Conservation (phyloP, 2,113 vertebrate species). For the Thinocorus orbignyianus region DNA sequence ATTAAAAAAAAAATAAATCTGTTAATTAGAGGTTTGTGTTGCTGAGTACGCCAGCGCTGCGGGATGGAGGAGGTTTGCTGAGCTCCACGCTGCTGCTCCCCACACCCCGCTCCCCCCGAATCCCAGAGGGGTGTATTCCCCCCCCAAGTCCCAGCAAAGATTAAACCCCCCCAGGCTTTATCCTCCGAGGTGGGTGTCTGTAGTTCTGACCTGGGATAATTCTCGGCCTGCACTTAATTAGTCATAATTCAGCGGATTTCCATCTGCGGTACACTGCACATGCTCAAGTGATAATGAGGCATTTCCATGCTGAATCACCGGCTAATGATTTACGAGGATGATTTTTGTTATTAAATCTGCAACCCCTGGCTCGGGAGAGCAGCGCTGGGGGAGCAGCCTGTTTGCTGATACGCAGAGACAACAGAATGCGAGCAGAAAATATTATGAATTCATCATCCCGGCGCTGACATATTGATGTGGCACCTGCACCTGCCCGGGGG, state of each 20-base stretch:
- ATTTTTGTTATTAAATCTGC: slow-evolving; percentile 45
- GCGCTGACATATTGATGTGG: slow-evolving; percentile 72
- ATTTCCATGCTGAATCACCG: slow-evolving; percentile 70
- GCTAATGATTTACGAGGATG: not conserved
- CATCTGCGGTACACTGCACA: not conserved
- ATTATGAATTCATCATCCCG: slow-evolving; percentile 64
- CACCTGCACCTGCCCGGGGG: slow-evolving; percentile 64
- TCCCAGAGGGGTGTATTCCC: fast-evolving
- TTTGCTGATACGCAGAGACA: slow-evolving; percentile 54
- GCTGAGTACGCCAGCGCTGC: fast-evolving
- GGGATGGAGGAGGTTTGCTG: not conserved
- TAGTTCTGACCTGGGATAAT: not conserved
- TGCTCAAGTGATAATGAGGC: slow-evolving; percentile 60
- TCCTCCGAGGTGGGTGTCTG: fast-evolving
- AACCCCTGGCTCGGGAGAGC: not conserved
- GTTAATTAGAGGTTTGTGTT: not conserved
- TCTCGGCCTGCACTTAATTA: not conserved
- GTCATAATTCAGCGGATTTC: slow-evolving; percentile 10
- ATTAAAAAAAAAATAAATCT: not conserved
- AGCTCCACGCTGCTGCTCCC: fast-evolving
- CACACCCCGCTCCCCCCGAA: fast-evolving
- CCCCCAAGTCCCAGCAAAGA: not conserved
- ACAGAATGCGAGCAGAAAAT: slow-evolving; percentile 70
- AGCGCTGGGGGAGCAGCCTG: slow-evolving; percentile 29
- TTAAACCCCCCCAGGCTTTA: not conserved